Evolutionary conservation across 2,888 invertebrate genomes (phyloP).

Genomic region (Agriotes lineatus): DNA sequence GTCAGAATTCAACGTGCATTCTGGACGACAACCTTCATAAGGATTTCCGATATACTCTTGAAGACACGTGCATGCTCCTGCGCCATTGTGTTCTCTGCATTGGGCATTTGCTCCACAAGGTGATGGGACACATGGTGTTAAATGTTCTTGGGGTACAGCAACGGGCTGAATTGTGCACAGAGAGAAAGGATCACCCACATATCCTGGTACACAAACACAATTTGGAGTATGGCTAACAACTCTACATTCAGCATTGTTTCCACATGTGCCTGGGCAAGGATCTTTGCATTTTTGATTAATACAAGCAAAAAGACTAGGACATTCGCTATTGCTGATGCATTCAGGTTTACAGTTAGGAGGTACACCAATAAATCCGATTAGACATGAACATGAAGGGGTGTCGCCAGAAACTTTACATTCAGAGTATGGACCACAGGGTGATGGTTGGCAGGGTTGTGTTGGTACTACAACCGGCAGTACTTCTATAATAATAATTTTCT

Average conservation of each 20-base stretch:
- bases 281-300: slow-evolving; percentile 82
- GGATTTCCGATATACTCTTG: slow-evolving; percentile 79
- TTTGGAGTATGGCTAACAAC: slow-evolving; percentile 82
- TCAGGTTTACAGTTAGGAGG: slow-evolving; percentile 86
- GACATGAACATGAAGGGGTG: slow-evolving; percentile 81
- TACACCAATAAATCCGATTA: slow-evolving; percentile 74
- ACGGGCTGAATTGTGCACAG: slow-evolving; percentile 69
- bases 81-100: slow-evolving; percentile 72
- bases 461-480: slow-evolving; percentile 56
- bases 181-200: slow-evolving; percentile 82
- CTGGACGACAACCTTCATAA: slow-evolving; percentile 78
- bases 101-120: slow-evolving; percentile 76
- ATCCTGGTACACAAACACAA: slow-evolving; percentile 76
- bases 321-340: slow-evolving; percentile 84
- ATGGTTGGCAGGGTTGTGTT: slow-evolving; percentile 79
- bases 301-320: slow-evolving; percentile 77
- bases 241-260: slow-evolving; percentile 78
- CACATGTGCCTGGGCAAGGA: slow-evolving; percentile 81
- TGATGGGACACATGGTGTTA: slow-evolving; percentile 72
- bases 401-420: slow-evolving; percentile 77
- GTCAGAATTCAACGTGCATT: slow-evolving; percentile 77
- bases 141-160: slow-evolving; percentile 64
- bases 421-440: slow-evolving; percentile 85
- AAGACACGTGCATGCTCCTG: slow-evolving; percentile 75
- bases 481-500: slow-evolving; percentile 29